Base-by-base conservation (phyloP, 2,797 vertebrate species). In the Helostoma temminkii region DNA sequence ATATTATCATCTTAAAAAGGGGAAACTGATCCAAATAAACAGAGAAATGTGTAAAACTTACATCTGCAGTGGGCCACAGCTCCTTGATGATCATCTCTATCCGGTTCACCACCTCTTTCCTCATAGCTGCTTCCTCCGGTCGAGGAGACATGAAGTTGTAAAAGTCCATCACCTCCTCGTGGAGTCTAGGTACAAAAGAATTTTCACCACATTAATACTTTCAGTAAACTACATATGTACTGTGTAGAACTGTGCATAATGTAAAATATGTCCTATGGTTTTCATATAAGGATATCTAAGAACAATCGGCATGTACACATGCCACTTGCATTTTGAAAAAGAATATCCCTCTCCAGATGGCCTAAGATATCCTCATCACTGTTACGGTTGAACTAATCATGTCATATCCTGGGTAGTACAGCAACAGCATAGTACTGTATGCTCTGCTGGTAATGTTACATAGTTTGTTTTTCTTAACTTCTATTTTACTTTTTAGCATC, bases 91-190 rank as follows among this genome's bases (percentile, higher is more conserved):
- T 94, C 1, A 86, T 95, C 91, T 98, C 96, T 87, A 99, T 98
- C 78, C 97, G 94, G 75, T 94, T 95, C 54, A 99, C 97, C 63
- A 99, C 98, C 90, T 99, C 98, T 78, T 96, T 96, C 85, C 98
- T 96, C 98, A 99, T 99, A 48, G 96, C 94, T 71, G 96, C 96
- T 92, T 99, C 98, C 89, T 98, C 97, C 6, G 95, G 95, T 83
- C 96, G 94, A 69, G 98, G 97, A 53, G 96, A 98, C 96, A 99
- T 98, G 92, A 97, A 99, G 89, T 97, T 96, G 91, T 99, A 99
- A 89, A 99, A 99, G 83, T 99, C 97, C 83, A 98, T 95, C 88
- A 99, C 96, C 94, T 99, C 98, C 88, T 99, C 97, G 39, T 99
- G 97, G 18, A 99, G 94, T 64, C 97, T 99, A 91, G 53, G 4